Conservation (phyloP, 1,140 invertebrate species). For the Macrosteles quadrilineatus region DNA sequence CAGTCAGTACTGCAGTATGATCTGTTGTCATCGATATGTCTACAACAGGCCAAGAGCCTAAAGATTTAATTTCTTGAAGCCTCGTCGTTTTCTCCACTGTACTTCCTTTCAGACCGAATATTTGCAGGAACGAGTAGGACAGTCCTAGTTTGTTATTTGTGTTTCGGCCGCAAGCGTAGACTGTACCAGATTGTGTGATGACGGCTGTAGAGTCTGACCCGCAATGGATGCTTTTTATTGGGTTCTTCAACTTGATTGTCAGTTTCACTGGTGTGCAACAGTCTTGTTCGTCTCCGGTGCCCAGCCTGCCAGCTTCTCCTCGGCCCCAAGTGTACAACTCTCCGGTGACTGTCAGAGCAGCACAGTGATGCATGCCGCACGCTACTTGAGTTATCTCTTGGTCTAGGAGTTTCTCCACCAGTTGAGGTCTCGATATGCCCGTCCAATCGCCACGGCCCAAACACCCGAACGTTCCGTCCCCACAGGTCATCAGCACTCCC, state of each 20-base stretch:
- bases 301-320: slow-evolving; percentile 64
- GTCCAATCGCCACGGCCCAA: slow-evolving; percentile 69
- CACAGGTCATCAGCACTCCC: slow-evolving; percentile 71
- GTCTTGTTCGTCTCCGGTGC: slow-evolving; percentile 61
- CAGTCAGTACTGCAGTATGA: slow-evolving; percentile 63
- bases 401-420: slow-evolving; percentile 58
- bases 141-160: slow-evolving; percentile 69
- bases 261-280: slow-evolving; percentile 43
- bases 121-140: slow-evolving; percentile 35
- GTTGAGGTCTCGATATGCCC: slow-evolving; percentile 59
- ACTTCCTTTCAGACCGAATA: slow-evolving; percentile 25
- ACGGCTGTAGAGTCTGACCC: slow-evolving; percentile 66
- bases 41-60: slow-evolving; percentile 50
- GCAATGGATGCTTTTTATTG: slow-evolving; percentile 58
- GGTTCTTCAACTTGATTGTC: neutral
- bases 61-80: slow-evolving; percentile 33
- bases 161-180: slow-evolving; percentile 70
- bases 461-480: slow-evolving; percentile 63
- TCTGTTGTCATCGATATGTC: slow-evolving; percentile 59
- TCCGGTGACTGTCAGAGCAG: slow-evolving; percentile 61
- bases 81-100: slow-evolving; percentile 14
- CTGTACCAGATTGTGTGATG: slow-evolving; percentile 62
- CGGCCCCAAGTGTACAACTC: slow-evolving; percentile 70
- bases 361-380: slow-evolving; percentile 67
- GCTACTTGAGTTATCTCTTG: slow-evolving; percentile 64